phyloP scores from a whole-genome alignment of 2,888 invertebrate genomes.

The Thymelicus sylvestris region DNA sequence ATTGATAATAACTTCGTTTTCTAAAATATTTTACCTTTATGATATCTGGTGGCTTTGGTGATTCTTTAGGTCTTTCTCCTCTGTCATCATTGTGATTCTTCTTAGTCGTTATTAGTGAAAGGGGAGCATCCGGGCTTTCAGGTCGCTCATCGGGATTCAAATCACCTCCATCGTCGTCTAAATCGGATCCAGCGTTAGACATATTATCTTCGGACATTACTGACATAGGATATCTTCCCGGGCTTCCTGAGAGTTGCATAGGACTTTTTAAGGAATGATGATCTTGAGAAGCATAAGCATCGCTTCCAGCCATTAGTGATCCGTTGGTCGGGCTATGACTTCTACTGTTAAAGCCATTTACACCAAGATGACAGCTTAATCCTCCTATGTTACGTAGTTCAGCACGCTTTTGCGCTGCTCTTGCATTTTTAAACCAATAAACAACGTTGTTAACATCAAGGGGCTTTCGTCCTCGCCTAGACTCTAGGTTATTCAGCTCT shows the following conservation, averaged over 20 bases:
- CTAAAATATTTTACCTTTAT: conserved; percentile 69
- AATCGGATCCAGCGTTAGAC: conserved; percentile 87
- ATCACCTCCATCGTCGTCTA: conserved; percentile 87
- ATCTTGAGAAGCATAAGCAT: conserved; percentile 82
- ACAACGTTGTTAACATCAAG: conserved; percentile 98
- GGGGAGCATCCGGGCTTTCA: conserved; percentile 87
- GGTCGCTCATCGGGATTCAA: conserved; percentile 83
- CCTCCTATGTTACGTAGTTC: conserved; percentile 89
- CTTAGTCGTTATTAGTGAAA: conserved; percentile 88
- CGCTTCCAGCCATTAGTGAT: conserved; percentile 85
- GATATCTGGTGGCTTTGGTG: conserved; percentile 81
- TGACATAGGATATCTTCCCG: conserved; percentile 85
- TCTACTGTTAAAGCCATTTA: conserved; percentile 87
- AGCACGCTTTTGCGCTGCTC: conserved; percentile 97
- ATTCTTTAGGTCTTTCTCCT: conserved; percentile 78
- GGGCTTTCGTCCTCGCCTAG: conserved; percentile 95
- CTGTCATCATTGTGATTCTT: conserved; percentile 77
- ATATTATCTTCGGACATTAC: conserved; percentile 88
- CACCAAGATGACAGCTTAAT: conserved; percentile 82
- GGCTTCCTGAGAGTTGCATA: conserved; percentile 81
- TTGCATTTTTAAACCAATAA: conserved; percentile 98
- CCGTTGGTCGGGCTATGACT: conserved; percentile 87
- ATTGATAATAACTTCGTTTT: conserved; percentile 17
- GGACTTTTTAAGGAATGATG: conserved; percentile 87
- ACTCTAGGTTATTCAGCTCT: conserved; percentile 96